Conservation (phyloP, 2,113 vertebrate genomes). For the Misgurnus mizolepis region DNA sequence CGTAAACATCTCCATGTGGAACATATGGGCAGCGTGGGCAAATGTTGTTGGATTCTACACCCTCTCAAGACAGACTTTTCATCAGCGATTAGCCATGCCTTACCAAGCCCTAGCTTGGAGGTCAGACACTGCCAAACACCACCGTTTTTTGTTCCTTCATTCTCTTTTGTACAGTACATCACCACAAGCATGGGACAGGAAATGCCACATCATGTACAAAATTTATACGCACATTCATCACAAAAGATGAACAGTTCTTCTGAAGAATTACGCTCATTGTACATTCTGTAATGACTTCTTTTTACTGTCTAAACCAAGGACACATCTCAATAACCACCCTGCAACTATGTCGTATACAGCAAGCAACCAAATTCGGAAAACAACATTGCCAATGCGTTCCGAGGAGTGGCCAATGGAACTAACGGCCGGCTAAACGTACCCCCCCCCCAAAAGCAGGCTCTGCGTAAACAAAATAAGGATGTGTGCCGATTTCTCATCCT, state of each 20-base stretch:
- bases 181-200: slow-evolving; percentile 36
- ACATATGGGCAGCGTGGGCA: slow-evolving; percentile 54
- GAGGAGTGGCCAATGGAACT: slow-evolving; percentile 56
- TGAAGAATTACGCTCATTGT: slow-evolving; percentile 20
- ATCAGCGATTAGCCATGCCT: slow-evolving; percentile 67
- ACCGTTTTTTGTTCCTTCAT: slow-evolving; percentile 57
- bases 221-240: slow-evolving; percentile 24
- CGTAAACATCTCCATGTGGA: slow-evolving; percentile 38
- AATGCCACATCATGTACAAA: slow-evolving; percentile 41
- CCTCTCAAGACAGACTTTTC: slow-evolving; percentile 55
- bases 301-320: slow-evolving; percentile 30
- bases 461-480: slow-evolving; percentile 23
- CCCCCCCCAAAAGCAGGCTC: neutral
- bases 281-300: slow-evolving; percentile 20
- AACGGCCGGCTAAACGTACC: slow-evolving; percentile 37
- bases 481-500: slow-evolving; percentile 63
- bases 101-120: slow-evolving; percentile 58
- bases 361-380: slow-evolving; percentile 58
- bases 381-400: slow-evolving; percentile 66
- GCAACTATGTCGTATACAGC: slow-evolving; percentile 44
- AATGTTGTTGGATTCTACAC: slow-evolving; percentile 71
- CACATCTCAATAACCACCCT: slow-evolving; percentile 27
- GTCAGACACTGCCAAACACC: slow-evolving; percentile 76
- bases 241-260: slow-evolving; percentile 13
- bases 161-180: slow-evolving; percentile 59